These are phyloP conservation scores for Mechanitis messenoides DNA, from an alignment of 2,888 invertebrate genomes.

Conservation along the genomic window DNA sequence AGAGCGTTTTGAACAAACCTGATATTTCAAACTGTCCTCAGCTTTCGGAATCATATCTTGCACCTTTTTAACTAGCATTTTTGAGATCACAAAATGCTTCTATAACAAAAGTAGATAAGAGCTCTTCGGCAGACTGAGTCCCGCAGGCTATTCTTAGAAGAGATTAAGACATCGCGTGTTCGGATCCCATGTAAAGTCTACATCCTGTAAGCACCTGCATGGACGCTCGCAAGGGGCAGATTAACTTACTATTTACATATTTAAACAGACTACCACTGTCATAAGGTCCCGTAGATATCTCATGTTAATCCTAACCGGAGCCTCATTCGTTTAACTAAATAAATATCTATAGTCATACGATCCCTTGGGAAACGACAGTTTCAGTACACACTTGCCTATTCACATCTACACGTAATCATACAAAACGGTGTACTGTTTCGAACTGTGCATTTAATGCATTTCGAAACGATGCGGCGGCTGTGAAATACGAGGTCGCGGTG, in stretches of 20 bases:
- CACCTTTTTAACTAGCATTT: slow-evolving; percentile 38
- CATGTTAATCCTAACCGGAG: slow-evolving; percentile 11
- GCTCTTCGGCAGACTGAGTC: slow-evolving; percentile 40
- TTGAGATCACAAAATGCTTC: slow-evolving; percentile 7
- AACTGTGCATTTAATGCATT: slow-evolving; percentile 75
- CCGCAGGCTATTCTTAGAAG: slow-evolving; percentile 46
- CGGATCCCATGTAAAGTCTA: slow-evolving; percentile 31
- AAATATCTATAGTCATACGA: slow-evolving; percentile 35
- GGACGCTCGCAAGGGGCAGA: slow-evolving; percentile 28
- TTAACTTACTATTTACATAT: slow-evolving; percentile 30
- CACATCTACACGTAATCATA: slow-evolving; percentile 26
- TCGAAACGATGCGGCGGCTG: slow-evolving; percentile 72
- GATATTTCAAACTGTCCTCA: slow-evolving; percentile 56
- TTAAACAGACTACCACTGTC: slow-evolving; percentile 8
- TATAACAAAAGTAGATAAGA: slow-evolving; percentile 40
- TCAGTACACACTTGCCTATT: slow-evolving; percentile 15
- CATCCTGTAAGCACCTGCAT: slow-evolving; percentile 29
- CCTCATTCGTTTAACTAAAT: slow-evolving; percentile 30
- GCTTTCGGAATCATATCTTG: slow-evolving; percentile 55
- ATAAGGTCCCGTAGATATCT: background rate
- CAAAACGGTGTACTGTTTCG: slow-evolving; percentile 47
- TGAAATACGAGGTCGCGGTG: slow-evolving; percentile 71
- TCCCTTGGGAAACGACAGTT: slow-evolving; percentile 36
- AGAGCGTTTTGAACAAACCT: slow-evolving; percentile 60
- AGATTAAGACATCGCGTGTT: slow-evolving; percentile 60